Evolutionary conservation across 2,888 invertebrate species (phyloP), one percentile per base, ranked within the genome.

Genomic region (Cheilosia scutellata): DNA sequence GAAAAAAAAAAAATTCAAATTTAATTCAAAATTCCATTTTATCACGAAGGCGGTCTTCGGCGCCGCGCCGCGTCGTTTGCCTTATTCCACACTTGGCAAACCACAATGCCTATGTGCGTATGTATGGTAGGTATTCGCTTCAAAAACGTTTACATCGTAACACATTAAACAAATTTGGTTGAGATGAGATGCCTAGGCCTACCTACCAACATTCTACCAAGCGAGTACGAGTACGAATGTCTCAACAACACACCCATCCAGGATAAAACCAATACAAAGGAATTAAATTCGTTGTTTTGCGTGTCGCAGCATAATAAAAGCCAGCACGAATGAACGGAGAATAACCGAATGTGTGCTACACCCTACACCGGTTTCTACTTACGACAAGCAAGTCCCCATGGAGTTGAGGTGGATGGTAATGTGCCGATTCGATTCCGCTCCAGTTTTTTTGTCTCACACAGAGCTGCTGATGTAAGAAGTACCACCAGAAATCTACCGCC

Each of bases 1-100:
- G 25, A 80, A 49, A 29, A 25, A 44, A 51, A 58, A 27, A 60
- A 76, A 51, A 63, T 83, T 66, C 51, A 79, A 79, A 79, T 68
- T 78, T 68, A 62, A 63, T 83, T 83, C 74, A 68, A 74, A 83
- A 74, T 74, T 78, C 74, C 60, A 68, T 83, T 83, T 80, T 11
- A 60, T 44, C 51, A 76, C 16, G 72, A 63, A 58, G 62, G 62
- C 13, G 42, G 74, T 49, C 62, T 47, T 3, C 47, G 37, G n/a
- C 7, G 13, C 11, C 42, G 13, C 7, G 13, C n/a, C 42, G 13
- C 5, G 13, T 11, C 29, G 5, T 20, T 13, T 31, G 6, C 37
- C 9, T 44, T 42, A 5, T 11, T 42, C 42, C 11, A n/a, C 44
- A n/a, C 66, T 11, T 16, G 55, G 60, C 49, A 11, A 9, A 16